Base-by-base conservation (phyloP, 1,140 invertebrate genomes). In the Drosophila simulans region DNA sequence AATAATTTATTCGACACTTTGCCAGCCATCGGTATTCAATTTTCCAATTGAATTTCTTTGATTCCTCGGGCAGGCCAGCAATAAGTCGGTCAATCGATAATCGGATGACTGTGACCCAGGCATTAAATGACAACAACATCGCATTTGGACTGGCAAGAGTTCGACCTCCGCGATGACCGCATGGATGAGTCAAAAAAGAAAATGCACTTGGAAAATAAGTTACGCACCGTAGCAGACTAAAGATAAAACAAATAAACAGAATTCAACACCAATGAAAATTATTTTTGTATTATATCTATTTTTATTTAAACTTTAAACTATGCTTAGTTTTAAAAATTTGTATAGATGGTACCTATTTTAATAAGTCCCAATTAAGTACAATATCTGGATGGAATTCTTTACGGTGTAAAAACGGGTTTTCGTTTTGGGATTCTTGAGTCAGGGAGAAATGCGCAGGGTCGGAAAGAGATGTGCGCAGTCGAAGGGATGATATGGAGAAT, bases 11-110 rank as follows among this genome's bases (percentile, higher is more conserved):
- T 72, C 22, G 34, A 8, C 42, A 56, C 35, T 51, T 51, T 35
- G 35, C 20, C 20, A 40, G 11, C 31, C 43, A 73, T 66, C 43
- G 48, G 39, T 75, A 75, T 68, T 40, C 63, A 48, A 43, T 54
- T 51, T 42, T 71, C 45, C 46, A 65, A 80, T 70, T 70, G 51
- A 70, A 57, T 49, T 73, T 46, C 17, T 42, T 37, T 25, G 37
- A 83, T 55, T 54, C 45, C 55, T 45, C 40, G 48, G 20, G 37
- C n/a, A 15, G 48, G 57, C 63, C 63, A 37, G 65, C 72, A 64
- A 71, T 85, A 81, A 81, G 35, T 81, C 52, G 74, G 77, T 68
- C 78, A 85, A 82, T 86, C 82, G 78, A 85, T 86, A 78, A 81
- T 77, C 58, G 65, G 68, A 75, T 70, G 59, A 70, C 57, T 66